Conservation (phyloP, 2,888 invertebrate species). For the Sericinus montela region DNA sequence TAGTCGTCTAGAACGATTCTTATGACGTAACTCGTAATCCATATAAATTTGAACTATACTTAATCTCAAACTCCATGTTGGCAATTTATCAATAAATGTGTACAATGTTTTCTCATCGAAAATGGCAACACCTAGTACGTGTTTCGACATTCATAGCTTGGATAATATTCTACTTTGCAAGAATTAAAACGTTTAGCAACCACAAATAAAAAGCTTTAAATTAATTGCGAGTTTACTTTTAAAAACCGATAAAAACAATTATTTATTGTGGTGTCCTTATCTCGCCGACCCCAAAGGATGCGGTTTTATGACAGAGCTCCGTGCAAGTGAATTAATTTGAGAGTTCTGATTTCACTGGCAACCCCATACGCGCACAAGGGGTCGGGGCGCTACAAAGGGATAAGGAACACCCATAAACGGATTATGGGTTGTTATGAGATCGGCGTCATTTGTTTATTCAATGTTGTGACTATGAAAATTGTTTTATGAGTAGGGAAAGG, state of each 20-base stretch:
- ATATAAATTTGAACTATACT: too few relatives aligned
- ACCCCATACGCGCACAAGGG: background rate
- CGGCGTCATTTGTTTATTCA: conserved; percentile 15
- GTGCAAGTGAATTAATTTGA: conserved; percentile 18
- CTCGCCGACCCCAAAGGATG: conserved; percentile 4
- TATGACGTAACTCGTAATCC: too few relatives aligned
- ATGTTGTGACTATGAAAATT: conserved; percentile 20
- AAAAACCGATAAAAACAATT: conserved; percentile 7
- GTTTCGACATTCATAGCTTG: too few relatives aligned
- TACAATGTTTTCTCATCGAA: too few relatives aligned
- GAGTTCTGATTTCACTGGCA: conserved; percentile 10
- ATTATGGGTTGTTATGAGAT: conserved; percentile 20
- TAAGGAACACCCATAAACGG: conserved; percentile 13
- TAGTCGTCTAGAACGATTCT: too few relatives aligned
- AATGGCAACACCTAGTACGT: too few relatives aligned
- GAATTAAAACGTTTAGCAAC: too few relatives aligned
- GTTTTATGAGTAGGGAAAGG: conserved; percentile 14
- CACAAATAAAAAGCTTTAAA: background rate
- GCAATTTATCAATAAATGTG: too few relatives aligned
- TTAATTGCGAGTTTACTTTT: background rate
- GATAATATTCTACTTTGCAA: too few relatives aligned
- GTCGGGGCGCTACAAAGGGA: background rate
- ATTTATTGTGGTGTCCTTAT: conserved; percentile 12
- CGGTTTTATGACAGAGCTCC: conserved; percentile 4
- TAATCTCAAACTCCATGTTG: too few relatives aligned